Base-by-base conservation (phyloP, 2,797 vertebrate genomes). In the Eulemur mongoz region DNA sequence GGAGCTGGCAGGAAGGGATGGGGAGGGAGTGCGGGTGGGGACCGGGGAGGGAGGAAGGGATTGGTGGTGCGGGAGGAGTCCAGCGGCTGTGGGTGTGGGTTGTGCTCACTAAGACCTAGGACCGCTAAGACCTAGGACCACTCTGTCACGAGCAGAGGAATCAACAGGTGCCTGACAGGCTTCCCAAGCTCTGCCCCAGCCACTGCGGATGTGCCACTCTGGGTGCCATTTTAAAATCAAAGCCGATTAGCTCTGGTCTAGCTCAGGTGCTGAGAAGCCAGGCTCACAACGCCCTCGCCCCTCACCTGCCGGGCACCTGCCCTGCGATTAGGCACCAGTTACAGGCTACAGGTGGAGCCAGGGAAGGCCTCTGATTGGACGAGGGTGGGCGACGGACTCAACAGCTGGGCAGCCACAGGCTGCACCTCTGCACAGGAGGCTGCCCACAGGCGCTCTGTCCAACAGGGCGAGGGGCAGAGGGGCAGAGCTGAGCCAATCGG, bases 1-100 rank as follows among this genome's bases (percentile, higher is more conserved):
- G 9, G 20, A 30, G 35, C 40, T 6, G 8, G 2, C 2, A 5
- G 27, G n/a, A 35, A 27, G 72, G 43, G 93, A 4, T n/a, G 61
- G 25, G 48, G 40, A 15, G 40, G 22, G 54, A 14, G 32, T 18
- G 7, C 15, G 15, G 57, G 40, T 27, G 27, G 48, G 4, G 7
- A 0, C 9, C 0, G 32, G 32, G 32, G 12, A 22, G 32, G 59
- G 48, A 45, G 45, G 30, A 27, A n/a, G 52, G 35, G 63, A 3
- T 48, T 32, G 32, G 32, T 65, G 63, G 27, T 61, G 27, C 2
- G 9, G 67, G 32, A 18, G 69, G 52, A n/a, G 50, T 61, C 40
- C 8, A n/a, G 45, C 9, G 52, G 15, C 2, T 9, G 0, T 0
- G 1, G n/a, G 12, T 38, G 17, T n/a, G n/a, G n/a, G n/a, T 1